Evolutionary conservation across 2,113 vertebrate species (phyloP).

Genomic region (Lepidothrix coronata): DNA sequence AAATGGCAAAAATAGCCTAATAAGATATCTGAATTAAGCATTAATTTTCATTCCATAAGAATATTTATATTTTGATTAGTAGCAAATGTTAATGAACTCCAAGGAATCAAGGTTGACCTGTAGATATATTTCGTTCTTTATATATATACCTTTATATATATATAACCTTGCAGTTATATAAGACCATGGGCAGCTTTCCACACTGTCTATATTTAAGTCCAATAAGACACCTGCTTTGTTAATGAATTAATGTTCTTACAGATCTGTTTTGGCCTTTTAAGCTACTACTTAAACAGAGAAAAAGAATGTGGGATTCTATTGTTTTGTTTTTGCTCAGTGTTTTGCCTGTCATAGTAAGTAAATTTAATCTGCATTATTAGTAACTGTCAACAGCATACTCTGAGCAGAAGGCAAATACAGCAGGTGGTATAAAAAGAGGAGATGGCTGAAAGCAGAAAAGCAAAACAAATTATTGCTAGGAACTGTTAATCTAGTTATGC

Average conservation of each 20-base stretch:
- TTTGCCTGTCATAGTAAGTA: conserved; percentile 70
- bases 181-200: background rate
- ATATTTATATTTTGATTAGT: background rate
- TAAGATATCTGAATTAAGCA: background rate
- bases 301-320: conserved; percentile 24
- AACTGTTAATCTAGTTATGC: conserved; percentile 69
- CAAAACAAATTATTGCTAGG: conserved; percentile 70
- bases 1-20: background rate
- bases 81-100: background rate
- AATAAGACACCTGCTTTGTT: background rate
- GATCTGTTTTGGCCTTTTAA: conserved; percentile 10
- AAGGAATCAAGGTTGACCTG: background rate
- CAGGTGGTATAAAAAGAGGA: conserved; percentile 70
- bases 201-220: background rate
- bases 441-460: conserved; percentile 66
- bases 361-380: conserved; percentile 78
- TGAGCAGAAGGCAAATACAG: conserved; percentile 75
- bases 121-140: background rate
- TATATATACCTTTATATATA: background rate
- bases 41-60: background rate
- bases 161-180: background rate
- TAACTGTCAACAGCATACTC: conserved; percentile 72
- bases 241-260: conserved; percentile 18
- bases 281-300: background rate
- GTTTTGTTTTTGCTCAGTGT: conserved; percentile 63